These are phyloP conservation scores for Alviniconcha strummeri DNA, from an alignment of 2,888 invertebrate species.

Conservation along the genomic window DNA sequence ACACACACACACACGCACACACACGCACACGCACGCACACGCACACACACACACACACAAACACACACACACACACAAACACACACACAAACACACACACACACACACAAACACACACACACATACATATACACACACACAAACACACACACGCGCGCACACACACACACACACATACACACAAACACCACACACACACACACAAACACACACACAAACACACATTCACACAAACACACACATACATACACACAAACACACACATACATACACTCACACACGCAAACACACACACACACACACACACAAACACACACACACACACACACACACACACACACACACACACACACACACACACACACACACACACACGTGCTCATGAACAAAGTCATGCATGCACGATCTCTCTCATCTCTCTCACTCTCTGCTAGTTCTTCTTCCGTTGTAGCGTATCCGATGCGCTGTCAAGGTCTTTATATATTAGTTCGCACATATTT, in stretches of 20 bases:
- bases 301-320: slow-evolving; percentile 10
- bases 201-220: background rate
- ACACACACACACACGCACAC: background rate
- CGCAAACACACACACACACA: background rate
- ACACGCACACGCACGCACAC: background rate
- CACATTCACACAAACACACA: background rate
- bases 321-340: slow-evolving; percentile 16
- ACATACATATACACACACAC: slow-evolving; percentile 10
- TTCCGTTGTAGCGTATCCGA: too few species aligned
- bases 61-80: slow-evolving; percentile 5
- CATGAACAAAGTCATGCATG: too few species aligned
- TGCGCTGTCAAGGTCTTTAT: too few species aligned
- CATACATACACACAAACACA: slow-evolving; percentile 2
- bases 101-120: slow-evolving; percentile 8
- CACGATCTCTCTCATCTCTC: too few species aligned
- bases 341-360: slow-evolving; percentile 16
- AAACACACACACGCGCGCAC: slow-evolving; percentile 2
- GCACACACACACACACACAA: slow-evolving; percentile 6
- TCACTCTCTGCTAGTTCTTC: too few species aligned
- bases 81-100: background rate
- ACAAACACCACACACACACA: background rate
- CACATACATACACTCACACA: slow-evolving; percentile 1
- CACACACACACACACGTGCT: slow-evolving; percentile 5
- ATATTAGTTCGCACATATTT: too few species aligned
- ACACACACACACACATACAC: slow-evolving; percentile 14